Conservation (phyloP, 2,888 invertebrate species). For the Penaeus monodon region DNA sequence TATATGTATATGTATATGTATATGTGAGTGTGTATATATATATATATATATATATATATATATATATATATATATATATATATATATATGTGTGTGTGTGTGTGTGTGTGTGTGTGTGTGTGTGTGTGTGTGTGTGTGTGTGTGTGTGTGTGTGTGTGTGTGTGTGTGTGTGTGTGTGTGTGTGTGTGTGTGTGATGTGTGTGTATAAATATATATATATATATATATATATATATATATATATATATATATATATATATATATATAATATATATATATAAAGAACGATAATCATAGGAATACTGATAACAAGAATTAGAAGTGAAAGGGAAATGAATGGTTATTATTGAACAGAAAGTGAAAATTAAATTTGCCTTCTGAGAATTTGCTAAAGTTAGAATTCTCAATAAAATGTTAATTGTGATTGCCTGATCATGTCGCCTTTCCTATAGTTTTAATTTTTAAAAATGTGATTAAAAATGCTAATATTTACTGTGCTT, state of each 20-base stretch:
- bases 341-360: no score
- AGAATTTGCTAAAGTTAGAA: no score
- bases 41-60: no score
- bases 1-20: no score
- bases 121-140: slow-evolving; percentile 16
- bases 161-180: slow-evolving; percentile 16
- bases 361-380: no score
- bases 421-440: no score
- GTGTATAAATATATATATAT: no score
- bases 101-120: slow-evolving; percentile 16
- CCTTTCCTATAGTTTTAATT: no score
- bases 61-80: not conserved
- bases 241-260: no score
- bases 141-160: slow-evolving; percentile 16
- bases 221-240: no score
- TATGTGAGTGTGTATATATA: not conserved
- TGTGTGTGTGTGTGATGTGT: slow-evolving; percentile 16
- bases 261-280: not conserved
- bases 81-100: not conserved
- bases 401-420: no score
- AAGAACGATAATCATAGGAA: not conserved
- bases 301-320: not conserved
- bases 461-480: not conserved
- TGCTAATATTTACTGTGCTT: not conserved
- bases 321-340: no score